These are phyloP conservation scores for Pterois miles DNA, from an alignment of 2,797 vertebrate species.

Conservation along the genomic window DNA sequence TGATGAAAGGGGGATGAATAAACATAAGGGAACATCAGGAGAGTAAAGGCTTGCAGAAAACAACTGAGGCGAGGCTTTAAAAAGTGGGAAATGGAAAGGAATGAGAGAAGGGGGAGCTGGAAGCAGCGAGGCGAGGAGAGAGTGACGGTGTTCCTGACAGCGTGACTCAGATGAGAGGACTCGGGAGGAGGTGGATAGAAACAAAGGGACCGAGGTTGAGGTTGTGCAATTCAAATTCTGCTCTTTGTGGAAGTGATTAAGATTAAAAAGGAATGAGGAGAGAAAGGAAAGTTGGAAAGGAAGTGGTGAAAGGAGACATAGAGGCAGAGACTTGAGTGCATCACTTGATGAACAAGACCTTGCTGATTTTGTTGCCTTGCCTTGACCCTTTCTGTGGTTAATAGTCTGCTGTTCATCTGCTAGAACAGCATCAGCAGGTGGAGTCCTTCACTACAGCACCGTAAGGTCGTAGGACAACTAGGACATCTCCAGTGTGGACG, in stretches of 20 bases:
- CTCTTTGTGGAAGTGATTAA: conserved; percentile 45
- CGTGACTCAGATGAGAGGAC: conserved; percentile 44
- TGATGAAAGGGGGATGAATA: background rate
- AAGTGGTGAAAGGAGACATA: background rate
- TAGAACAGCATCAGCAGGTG: background rate
- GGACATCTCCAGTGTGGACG: background rate
- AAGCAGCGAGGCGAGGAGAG: conserved; percentile 29
- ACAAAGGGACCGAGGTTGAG: conserved; percentile 11
- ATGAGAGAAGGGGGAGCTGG: conserved; percentile 3
- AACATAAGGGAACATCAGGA: background rate
- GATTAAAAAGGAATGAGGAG: conserved; percentile 12
- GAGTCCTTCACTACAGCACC: background rate
- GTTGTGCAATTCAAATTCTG: conserved; percentile 27
- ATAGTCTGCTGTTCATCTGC: background rate
- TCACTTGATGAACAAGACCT: background rate
- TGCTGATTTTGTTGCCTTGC: background rate
- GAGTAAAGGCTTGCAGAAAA: conserved; percentile 16
- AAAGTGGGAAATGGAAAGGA: conserved; percentile 25
- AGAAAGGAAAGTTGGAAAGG: background rate
- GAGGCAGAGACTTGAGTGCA: background rate
- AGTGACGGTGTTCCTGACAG: conserved; percentile 27
- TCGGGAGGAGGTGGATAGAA: conserved; percentile 4
- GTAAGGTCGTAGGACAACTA: background rate
- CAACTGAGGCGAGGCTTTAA: conserved; percentile 22
- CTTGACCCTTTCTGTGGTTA: background rate